Evolutionary conservation across 2,888 invertebrate genomes (phyloP).

Genomic region (Lissocephala sabroskyi): DNA sequence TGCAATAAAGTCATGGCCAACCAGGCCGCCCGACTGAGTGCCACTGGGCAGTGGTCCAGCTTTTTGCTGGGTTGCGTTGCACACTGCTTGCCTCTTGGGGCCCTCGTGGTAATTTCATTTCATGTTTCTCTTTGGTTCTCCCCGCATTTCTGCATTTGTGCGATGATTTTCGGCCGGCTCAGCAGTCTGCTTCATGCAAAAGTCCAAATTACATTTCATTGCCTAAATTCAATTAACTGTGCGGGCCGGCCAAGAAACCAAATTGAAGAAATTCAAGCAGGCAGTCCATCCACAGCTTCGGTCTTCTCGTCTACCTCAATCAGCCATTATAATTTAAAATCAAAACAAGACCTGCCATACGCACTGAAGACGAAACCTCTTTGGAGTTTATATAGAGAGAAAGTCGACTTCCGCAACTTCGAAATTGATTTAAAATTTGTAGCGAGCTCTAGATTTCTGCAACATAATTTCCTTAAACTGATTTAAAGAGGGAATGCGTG

Average conservation of each 20-base stretch:
- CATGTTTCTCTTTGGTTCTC: conserved; percentile 20
- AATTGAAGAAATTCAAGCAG: too few species aligned
- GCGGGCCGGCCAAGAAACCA: too few species aligned
- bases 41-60: conserved; percentile 38
- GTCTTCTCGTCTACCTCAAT: conserved; percentile 30
- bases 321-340: too few species aligned
- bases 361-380: too few species aligned
- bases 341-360: too few species aligned
- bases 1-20: conserved; percentile 4
- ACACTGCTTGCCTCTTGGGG: conserved; percentile 52
- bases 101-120: conserved; percentile 29
- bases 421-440: too few species aligned
- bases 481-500: too few species aligned
- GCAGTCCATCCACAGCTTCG: conserved; percentile 1
- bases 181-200: conserved; percentile 48
- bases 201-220: conserved; percentile 58
- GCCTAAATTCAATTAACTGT: conserved; percentile 56
- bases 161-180: conserved; percentile 38
- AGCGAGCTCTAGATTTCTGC: too few species aligned
- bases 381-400: too few species aligned
- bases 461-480: too few species aligned
- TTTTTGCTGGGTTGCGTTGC: conserved; percentile 26
- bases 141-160: conserved; percentile 21
- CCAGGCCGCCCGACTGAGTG: conserved; percentile 30
- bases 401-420: too few species aligned